A percentile compares a stretch with the other conserved stretches of the same genome.
phyloP scores from a whole-genome alignment of 2,113 vertebrate species.

The Pristiophorus japonicus region DNA sequence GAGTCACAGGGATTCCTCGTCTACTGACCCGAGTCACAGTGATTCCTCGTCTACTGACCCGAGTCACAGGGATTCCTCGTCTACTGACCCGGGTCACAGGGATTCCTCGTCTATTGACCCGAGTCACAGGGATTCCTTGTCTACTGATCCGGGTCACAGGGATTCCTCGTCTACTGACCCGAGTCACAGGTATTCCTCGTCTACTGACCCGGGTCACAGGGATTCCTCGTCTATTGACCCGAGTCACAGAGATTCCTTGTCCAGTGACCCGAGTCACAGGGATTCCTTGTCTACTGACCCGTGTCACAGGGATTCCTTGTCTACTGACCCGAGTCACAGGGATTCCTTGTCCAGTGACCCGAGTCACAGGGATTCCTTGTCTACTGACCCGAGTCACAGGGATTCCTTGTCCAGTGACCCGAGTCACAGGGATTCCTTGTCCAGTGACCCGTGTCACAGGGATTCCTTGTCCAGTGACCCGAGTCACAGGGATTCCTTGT shows the following conservation, averaged over 20 bases:
- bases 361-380: too few relatives aligned
- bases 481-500: too few relatives aligned
- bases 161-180: not conserved
- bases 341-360: too few relatives aligned
- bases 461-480: not conserved
- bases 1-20: not conserved
- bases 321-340: not conserved
- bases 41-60: not conserved
- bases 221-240: not conserved
- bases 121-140: not conserved
- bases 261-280: not conserved
- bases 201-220: not conserved
- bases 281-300: not conserved
- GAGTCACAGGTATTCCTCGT: not conserved
- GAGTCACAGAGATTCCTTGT: not conserved
- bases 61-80: not conserved
- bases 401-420: not conserved
- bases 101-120: not conserved
- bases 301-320: not conserved
- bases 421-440: too few relatives aligned
- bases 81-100: not conserved
- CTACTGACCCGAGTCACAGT: not conserved
- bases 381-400: not conserved
- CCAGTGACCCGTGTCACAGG: not conserved
- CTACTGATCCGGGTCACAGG: not conserved